Conservation (phyloP, 2,797 vertebrate species). For the Lepilemur septentrionalis region DNA sequence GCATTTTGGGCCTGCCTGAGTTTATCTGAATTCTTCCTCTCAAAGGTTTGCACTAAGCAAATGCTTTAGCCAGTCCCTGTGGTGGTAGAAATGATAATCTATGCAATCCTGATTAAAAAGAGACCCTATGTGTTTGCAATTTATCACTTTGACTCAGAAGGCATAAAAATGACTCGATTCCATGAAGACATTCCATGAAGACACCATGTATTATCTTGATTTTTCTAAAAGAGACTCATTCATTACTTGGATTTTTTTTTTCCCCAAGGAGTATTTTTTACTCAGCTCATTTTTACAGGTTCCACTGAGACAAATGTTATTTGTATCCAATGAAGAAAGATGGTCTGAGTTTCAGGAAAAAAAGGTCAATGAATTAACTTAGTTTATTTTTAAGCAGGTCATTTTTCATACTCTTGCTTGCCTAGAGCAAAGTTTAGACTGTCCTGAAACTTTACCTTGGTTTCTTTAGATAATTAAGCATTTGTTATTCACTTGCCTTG, state of each 20-base stretch:
- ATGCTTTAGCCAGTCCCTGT: background rate
- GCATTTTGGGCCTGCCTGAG: background rate
- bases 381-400: conserved; percentile 73
- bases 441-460: conserved; percentile 35
- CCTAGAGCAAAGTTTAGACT: conserved; percentile 49
- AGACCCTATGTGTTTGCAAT: conserved; percentile 3
- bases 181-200: conserved; percentile 27
- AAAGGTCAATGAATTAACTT: conserved; percentile 76
- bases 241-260: conserved; percentile 28
- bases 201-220: conserved; percentile 31
- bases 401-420: conserved; percentile 69
- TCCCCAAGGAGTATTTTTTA: conserved; percentile 14
- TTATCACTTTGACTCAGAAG: conserved; percentile 40
- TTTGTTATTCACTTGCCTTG: conserved; percentile 64
- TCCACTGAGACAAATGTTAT: conserved; percentile 65
- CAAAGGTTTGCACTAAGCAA: background rate
- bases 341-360: conserved; percentile 59
- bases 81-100: background rate
- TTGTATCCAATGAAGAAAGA: conserved; percentile 68
- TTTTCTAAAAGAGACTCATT: conserved; percentile 63
- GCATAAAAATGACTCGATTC: conserved; percentile 35
- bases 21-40: conserved; percentile 41
- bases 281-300: conserved; percentile 39
- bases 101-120: conserved; percentile 26
- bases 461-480: conserved; percentile 67